Percentiles rank a stretch among this genome's conserved stretches.
These are phyloP conservation scores for Bombyx mandarina DNA, from an alignment of 1,140 invertebrate genomes.

Conservation along the genomic window DNA sequence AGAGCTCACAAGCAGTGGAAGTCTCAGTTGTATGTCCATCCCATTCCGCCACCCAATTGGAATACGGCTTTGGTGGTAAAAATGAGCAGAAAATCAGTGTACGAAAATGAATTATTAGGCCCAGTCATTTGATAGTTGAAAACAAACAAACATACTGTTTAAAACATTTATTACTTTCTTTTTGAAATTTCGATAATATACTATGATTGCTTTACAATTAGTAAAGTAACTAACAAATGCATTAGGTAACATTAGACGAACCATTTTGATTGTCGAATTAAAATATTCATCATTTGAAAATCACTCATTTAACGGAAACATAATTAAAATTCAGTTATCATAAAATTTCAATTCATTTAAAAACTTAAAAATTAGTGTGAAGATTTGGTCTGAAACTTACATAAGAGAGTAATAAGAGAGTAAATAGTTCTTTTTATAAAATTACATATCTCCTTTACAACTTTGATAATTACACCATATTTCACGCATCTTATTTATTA, in stretches of 20 bases:
- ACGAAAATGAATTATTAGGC: no score
- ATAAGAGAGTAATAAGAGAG: conserved; percentile 13
- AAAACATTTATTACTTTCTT: conserved; percentile 54
- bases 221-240: conserved; percentile 13
- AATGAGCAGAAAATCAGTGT: no score
- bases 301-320: conserved; percentile 12
- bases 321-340: conserved; percentile 3
- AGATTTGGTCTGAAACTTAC: conserved; percentile 36
- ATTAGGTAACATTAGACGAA: no score
- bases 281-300: conserved; percentile 13
- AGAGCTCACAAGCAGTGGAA: no score
- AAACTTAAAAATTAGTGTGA: conserved; percentile 5
- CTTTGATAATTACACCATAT: conserved; percentile 44
- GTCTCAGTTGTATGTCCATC: no score
- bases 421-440: conserved; percentile 53
- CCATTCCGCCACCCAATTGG: no score
- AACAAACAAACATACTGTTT: conserved; percentile 19
- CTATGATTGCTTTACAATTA: conserved; percentile 15
- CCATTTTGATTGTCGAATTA: conserved; percentile 9
- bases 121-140: no score
- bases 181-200: conserved; percentile 28
- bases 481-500: conserved; percentile 48
- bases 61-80: no score
- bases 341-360: background rate
- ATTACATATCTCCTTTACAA: conserved; percentile 45